These are phyloP conservation scores for Seira ritae DNA, from an alignment of 2,888 invertebrate species.

Conservation along the genomic window DNA sequence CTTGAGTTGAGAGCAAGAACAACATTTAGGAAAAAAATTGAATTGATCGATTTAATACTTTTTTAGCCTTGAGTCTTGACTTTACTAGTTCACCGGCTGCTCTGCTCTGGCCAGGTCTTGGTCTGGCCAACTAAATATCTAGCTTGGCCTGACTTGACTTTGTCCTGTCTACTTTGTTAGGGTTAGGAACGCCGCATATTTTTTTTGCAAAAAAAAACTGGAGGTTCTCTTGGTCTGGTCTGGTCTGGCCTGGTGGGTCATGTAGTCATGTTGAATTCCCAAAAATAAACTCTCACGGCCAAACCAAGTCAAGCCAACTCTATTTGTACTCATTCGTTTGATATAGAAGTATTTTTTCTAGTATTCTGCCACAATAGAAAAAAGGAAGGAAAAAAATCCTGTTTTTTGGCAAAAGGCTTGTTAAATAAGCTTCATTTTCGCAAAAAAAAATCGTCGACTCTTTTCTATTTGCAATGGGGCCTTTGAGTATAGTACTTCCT, in stretches of 20 bases:
- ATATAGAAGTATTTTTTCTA: not conserved
- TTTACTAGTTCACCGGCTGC: not conserved
- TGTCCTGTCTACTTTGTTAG: not conserved
- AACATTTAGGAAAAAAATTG: constrained; percentile 24
- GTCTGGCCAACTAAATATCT: no score
- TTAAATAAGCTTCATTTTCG: constrained; percentile 48
- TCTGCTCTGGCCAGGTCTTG: no score
- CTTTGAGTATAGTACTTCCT: not conserved
- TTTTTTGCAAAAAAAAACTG: not conserved
- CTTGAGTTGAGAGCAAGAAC: not conserved
- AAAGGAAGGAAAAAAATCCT: constrained; percentile 5
- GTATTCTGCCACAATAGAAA: not conserved
- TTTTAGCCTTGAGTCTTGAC: constrained; percentile 23
- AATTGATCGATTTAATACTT: constrained; percentile 57
- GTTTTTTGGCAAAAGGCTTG: not conserved
- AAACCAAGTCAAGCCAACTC: not conserved
- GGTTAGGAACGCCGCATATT: not conserved
- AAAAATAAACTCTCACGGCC: constrained; percentile 21
- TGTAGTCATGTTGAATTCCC: not conserved
- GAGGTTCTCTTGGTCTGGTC: no score
- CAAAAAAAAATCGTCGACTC: constrained; percentile 11
- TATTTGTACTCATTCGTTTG: constrained; percentile 6
- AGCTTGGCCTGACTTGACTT: no score
- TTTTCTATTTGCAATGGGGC: not conserved
- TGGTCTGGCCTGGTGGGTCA: no score